Percentiles rank a stretch among this genome's conserved stretches.
phyloP scores from a whole-genome alignment of 2,888 invertebrate genomes.

The Noctua janthina region DNA sequence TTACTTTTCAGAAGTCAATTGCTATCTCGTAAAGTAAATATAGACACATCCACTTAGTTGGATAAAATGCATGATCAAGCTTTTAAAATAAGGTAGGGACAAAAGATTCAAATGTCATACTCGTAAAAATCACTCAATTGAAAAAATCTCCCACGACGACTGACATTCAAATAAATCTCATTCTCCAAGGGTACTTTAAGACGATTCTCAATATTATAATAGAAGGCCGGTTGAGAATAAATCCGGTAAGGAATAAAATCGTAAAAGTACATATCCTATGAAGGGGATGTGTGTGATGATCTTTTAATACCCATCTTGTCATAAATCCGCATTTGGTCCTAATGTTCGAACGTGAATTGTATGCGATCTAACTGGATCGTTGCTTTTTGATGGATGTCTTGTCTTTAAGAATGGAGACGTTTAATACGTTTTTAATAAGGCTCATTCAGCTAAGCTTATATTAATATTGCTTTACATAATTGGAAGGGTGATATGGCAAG shows the following conservation, averaged over 20 bases:
- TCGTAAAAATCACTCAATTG: constrained; percentile 18
- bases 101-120: background rate
- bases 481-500: background rate
- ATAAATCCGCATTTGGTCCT: constrained; percentile 49
- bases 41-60: background rate
- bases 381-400: constrained; percentile 31
- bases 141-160: constrained; percentile 10
- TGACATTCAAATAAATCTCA: constrained; percentile 39
- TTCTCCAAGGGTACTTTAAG: constrained; percentile 26
- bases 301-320: constrained; percentile 55
- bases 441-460: too few species aligned
- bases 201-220: constrained; percentile 30
- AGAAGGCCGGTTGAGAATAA: constrained; percentile 13
- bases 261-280: constrained; percentile 30
- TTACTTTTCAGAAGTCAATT: background rate
- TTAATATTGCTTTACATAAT: too few species aligned
- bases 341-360: constrained; percentile 52
- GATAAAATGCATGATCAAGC: background rate
- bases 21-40: background rate
- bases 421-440: constrained; percentile 1
- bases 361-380: constrained; percentile 13
- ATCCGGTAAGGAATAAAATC: constrained; percentile 38
- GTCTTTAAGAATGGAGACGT: background rate
- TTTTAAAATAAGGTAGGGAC: background rate
- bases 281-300: constrained; percentile 38